phyloP scores from a whole-genome alignment of 2,888 invertebrate genomes.

The Cheilosia impressa region DNA sequence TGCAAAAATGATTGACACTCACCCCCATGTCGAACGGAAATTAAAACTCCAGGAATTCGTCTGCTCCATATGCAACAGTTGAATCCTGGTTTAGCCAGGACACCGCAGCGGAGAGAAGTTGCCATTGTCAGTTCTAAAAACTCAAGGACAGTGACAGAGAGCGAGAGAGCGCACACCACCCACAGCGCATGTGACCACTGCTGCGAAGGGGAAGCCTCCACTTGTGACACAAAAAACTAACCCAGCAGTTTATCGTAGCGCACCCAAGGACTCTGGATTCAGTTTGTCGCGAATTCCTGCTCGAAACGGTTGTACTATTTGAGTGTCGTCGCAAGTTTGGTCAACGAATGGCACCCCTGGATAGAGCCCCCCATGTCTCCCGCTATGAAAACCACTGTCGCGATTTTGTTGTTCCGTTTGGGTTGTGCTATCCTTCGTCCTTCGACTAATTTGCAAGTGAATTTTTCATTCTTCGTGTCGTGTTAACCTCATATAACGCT shows the following conservation, averaged over 20 bases:
- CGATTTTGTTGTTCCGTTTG: constrained; percentile 18
- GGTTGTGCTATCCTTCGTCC: constrained; percentile 21
- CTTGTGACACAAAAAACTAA: constrained; percentile 7
- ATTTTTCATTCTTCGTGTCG: constrained; percentile 38
- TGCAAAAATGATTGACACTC: constrained; percentile 70
- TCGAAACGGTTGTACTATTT: constrained; percentile 62
- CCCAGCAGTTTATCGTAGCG: constrained; percentile 34
- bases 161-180: constrained; percentile 29
- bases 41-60: constrained; percentile 73
- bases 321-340: constrained; percentile 42
- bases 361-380: constrained; percentile 39
- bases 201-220: constrained; percentile 46
- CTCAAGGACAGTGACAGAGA: constrained; percentile 55
- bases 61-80: constrained; percentile 68
- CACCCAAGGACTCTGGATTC: constrained; percentile 59
- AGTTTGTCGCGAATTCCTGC: constrained; percentile 74
- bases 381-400: constrained; percentile 42
- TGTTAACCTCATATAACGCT: constrained; percentile 61
- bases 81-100: constrained; percentile 52
- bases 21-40: constrained; percentile 64
- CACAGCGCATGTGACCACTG: constrained; percentile 72
- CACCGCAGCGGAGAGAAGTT: background rate
- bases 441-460: constrained; percentile 45
- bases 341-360: constrained; percentile 49
- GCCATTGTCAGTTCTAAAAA: background rate